Percentiles rank a stretch among this genome's conserved stretches.
These are phyloP conservation scores for Ceratina australensis DNA, from an alignment of 1,140 invertebrate genomes.

Conservation along the genomic window DNA sequence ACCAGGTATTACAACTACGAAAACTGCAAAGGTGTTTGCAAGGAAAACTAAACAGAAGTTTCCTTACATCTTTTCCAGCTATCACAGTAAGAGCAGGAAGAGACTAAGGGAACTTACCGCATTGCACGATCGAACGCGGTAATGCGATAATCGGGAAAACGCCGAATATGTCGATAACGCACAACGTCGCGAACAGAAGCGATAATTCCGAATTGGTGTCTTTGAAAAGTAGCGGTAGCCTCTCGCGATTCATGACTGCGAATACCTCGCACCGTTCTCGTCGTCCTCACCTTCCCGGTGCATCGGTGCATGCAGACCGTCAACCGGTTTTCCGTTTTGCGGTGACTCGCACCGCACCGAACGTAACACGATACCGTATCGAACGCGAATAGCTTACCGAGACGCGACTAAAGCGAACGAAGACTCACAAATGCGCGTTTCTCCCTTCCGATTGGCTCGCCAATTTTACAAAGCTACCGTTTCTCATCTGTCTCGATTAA, in stretches of 20 bases:
- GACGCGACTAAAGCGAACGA: slow-evolving; percentile 43
- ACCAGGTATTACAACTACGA: background rate
- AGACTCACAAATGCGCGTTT: slow-evolving; percentile 61
- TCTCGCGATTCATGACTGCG: slow-evolving; percentile 67
- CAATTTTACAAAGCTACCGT: no score
- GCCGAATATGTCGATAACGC: slow-evolving; percentile 89
- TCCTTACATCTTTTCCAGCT: background rate
- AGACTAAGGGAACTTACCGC: slow-evolving; percentile 79
- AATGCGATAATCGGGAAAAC: slow-evolving; percentile 89
- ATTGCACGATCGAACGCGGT: slow-evolving; percentile 85
- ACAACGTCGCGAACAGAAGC: slow-evolving; percentile 85
- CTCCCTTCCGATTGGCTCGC: background rate
- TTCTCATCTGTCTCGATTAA: background rate
- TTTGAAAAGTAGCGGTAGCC: slow-evolving; percentile 62
- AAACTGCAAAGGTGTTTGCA: background rate
- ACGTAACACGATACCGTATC: slow-evolving; percentile 72
- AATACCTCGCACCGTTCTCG: slow-evolving; percentile 7
- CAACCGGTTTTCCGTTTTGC: slow-evolving; percentile 69
- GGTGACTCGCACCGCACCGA: slow-evolving; percentile 2
- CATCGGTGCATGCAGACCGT: slow-evolving; percentile 8
- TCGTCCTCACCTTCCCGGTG: background rate
- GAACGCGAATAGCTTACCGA: slow-evolving; percentile 55
- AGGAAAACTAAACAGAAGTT: background rate
- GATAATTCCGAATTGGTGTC: slow-evolving; percentile 79
- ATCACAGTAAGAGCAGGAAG: background rate